Evolutionary conservation across 2,888 invertebrate species (phyloP).

Genomic region (Athetis lepigone): DNA sequence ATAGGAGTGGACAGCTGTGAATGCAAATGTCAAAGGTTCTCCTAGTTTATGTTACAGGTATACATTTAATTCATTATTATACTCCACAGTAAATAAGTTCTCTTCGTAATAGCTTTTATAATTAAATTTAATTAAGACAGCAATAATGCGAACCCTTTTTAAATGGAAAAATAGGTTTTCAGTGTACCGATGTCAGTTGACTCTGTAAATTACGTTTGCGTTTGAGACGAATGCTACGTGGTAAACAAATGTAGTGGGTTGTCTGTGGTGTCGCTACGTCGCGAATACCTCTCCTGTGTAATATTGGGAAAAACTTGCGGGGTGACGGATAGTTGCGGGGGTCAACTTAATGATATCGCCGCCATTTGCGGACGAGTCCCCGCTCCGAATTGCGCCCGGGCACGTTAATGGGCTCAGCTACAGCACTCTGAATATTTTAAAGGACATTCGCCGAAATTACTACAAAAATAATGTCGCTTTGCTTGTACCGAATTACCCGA

Average conservation of each 20-base stretch:
- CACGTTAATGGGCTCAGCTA: constrained; percentile 89
- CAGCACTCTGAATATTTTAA: constrained; percentile 90
- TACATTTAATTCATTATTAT: constrained; percentile 33
- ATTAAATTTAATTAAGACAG: constrained; percentile 53
- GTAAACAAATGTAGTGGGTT: constrained; percentile 74
- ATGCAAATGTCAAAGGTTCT: constrained; percentile 38
- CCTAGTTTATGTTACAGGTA: constrained; percentile 8
- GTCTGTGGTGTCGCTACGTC: constrained; percentile 67
- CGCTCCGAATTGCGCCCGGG: constrained; percentile 87
- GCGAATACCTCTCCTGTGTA: constrained; percentile 84
- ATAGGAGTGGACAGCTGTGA: constrained; percentile 8
- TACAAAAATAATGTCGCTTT: constrained; percentile 90
- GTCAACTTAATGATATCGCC: constrained; percentile 90
- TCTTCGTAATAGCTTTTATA: constrained; percentile 41
- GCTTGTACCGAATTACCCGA: constrained; percentile 89
- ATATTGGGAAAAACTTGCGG: constrained; percentile 89
- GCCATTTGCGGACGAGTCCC: constrained; percentile 88
- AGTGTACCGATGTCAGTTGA: constrained; percentile 27
- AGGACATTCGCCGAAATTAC: constrained; percentile 90
- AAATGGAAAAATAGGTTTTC: constrained; percentile 48
- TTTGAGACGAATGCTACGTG: constrained; percentile 60
- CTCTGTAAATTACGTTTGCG: constrained; percentile 57
- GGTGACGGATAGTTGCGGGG: constrained; percentile 86
- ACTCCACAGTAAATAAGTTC: constrained; percentile 31
- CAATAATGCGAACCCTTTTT: constrained; percentile 49